These are phyloP conservation scores for Orthonevra nobilis DNA, from an alignment of 2,888 invertebrate species.

Conservation along the genomic window DNA sequence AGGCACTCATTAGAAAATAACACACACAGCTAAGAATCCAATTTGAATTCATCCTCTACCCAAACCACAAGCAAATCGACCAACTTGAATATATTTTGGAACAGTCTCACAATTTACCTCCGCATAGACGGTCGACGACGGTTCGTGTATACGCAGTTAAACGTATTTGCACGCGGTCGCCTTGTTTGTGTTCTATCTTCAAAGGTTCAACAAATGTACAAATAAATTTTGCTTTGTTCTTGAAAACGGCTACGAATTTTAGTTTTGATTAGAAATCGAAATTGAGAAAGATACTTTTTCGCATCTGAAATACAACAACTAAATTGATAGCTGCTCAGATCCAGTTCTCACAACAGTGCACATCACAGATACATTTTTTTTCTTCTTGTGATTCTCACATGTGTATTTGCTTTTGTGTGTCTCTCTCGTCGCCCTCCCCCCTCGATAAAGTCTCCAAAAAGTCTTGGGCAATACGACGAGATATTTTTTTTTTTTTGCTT, in stretches of 20 bases:
- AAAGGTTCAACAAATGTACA: neutral
- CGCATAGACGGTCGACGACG: conserved; percentile 47
- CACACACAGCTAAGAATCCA: conserved; percentile 31
- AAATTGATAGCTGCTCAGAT: conserved; percentile 6
- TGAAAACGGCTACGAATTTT: too few species aligned
- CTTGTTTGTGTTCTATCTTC: conserved; percentile 1
- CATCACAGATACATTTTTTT: conserved; percentile 63
- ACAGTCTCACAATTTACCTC: conserved; percentile 64
- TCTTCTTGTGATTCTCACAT: neutral
- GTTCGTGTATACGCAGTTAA: conserved; percentile 14
- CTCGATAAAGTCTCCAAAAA: conserved; percentile 14
- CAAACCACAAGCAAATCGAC: neutral
- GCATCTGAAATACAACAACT: neutral
- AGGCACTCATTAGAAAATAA: conserved; percentile 4
- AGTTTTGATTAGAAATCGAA: neutral
- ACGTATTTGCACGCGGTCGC: conserved; percentile 13
- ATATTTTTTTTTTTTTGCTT: neutral
- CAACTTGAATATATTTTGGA: conserved; percentile 47
- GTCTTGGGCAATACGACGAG: neutral
- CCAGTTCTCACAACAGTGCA: too few species aligned
- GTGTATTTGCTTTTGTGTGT: neutral
- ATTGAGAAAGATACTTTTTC: conserved; percentile 7
- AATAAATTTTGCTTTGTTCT: conserved; percentile 1
- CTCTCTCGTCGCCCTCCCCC: neutral
- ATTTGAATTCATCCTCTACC: conserved; percentile 45